Evolutionary conservation across 2,797 vertebrate species (phyloP).

Genomic region (Centropyge bicolor): DNA sequence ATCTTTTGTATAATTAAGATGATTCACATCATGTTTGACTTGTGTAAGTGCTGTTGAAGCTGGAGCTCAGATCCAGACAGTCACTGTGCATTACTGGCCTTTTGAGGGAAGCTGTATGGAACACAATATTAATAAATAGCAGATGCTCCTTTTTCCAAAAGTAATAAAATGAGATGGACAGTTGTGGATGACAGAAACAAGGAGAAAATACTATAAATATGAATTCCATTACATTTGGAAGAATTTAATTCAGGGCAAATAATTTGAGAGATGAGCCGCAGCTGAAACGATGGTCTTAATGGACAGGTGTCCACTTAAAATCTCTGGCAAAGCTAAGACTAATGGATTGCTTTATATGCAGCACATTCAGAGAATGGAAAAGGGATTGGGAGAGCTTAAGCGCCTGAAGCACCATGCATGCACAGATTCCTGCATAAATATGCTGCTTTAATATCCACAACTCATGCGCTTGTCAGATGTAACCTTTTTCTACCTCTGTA

Average conservation of each 20-base stretch:
- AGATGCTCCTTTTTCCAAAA: constrained; percentile 46
- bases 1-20: constrained; percentile 14
- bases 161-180: constrained; percentile 53
- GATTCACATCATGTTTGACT: constrained; percentile 12
- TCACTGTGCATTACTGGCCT: constrained; percentile 19
- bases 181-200: constrained; percentile 48
- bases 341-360: constrained; percentile 90
- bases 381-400: constrained; percentile 86
- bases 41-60: not conserved
- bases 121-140: constrained; percentile 51
- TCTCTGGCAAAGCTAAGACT: constrained; percentile 87
- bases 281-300: constrained; percentile 84
- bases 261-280: constrained; percentile 82
- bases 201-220: constrained; percentile 80
- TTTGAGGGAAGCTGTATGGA: constrained; percentile 12
- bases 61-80: constrained; percentile 9
- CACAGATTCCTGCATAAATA: constrained; percentile 84
- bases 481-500: constrained; percentile 75
- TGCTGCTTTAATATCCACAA: constrained; percentile 81
- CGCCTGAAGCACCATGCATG: constrained; percentile 78
- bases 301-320: constrained; percentile 90
- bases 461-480: constrained; percentile 74
- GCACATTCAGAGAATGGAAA: constrained; percentile 84
- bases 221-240: constrained; percentile 87
- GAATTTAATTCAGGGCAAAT: constrained; percentile 85